Conservation (phyloP, 2,797 vertebrate species). For the Babyrousa celebensis region DNA sequence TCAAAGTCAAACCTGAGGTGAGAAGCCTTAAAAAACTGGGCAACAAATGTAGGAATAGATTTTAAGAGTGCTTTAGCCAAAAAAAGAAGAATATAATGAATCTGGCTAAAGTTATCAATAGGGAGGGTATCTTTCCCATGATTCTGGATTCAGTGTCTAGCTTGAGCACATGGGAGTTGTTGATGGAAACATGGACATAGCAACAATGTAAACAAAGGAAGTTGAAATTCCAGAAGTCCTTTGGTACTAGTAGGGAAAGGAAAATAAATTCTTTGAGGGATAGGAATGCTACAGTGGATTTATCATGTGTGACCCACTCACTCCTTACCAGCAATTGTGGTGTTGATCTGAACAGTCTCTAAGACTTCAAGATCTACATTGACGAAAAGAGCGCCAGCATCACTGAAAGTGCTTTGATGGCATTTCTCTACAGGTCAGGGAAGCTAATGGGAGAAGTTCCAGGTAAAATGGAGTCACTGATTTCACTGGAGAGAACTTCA, state of each 20-base stretch:
- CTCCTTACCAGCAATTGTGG: neutral
- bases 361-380: neutral
- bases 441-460: neutral
- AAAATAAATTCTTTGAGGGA: neutral
- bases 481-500: neutral
- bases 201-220: constrained; percentile 61
- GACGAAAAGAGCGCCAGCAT: neutral
- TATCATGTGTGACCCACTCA: neutral
- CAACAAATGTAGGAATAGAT: neutral
- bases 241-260: constrained; percentile 24
- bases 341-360: neutral
- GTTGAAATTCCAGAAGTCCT: constrained; percentile 29
- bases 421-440: neutral
- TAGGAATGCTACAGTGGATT: neutral
- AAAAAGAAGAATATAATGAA: neutral
- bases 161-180: neutral
- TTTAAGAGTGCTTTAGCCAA: neutral
- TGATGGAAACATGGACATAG: constrained; percentile 34
- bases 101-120: neutral
- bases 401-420: neutral
- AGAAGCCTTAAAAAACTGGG: neutral
- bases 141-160: neutral
- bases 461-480: neutral
- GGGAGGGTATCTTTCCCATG: neutral
- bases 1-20: neutral